Evolutionary conservation across 2,113 vertebrate genomes (phyloP), one percentile per base, ranked within the genome.

Genomic region (Eulacestoma nigropectus): DNA sequence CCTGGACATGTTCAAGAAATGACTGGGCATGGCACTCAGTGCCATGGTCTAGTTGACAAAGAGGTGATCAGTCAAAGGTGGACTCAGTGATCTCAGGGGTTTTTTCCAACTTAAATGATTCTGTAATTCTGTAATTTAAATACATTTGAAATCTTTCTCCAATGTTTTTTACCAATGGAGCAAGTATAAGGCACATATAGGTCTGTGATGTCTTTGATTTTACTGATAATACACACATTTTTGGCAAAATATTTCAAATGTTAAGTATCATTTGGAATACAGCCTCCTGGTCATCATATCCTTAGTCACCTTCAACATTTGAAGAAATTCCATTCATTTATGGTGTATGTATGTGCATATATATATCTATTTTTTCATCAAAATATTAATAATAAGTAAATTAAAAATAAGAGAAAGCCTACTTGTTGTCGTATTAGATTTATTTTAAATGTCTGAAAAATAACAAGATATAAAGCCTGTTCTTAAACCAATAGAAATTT

Each of bases 291-390:
- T 42, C 35, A 27, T 44, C 70, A 16, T 16, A 39, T n/a, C 9
- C 2, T 55, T 52, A 55, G 13, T 15, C 46, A 10, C 9, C 6
- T 50, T 26, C 62, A 62, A 19, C 6, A 18, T 52, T 39, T 70
- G 42, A 92, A 74, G 27, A 75, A 60, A 60, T 13, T 81, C 8
- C 5, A 7, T 21, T 32, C 4, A 26, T 49, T 81, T 78, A 21
- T 14, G 20, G 8, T 32, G 0, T 17, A 3, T 23, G 3, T 9
- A 10, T 30, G 1, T 35, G 8, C 3, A 7, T 22, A 5, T 33
- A 29, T 49, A 23, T 8, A 10, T 25, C 21, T 49, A 30, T 37
- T 10, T 44, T 37, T 10, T 44, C 2, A 62, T 35, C 1, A 49
- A 64, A 70, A 41, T 62, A n/a, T n/a, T 79, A 49, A 41, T 46